These are phyloP conservation scores for Percina caprodes DNA, from an alignment of 2,113 vertebrate genomes.

Conservation along the genomic window DNA sequence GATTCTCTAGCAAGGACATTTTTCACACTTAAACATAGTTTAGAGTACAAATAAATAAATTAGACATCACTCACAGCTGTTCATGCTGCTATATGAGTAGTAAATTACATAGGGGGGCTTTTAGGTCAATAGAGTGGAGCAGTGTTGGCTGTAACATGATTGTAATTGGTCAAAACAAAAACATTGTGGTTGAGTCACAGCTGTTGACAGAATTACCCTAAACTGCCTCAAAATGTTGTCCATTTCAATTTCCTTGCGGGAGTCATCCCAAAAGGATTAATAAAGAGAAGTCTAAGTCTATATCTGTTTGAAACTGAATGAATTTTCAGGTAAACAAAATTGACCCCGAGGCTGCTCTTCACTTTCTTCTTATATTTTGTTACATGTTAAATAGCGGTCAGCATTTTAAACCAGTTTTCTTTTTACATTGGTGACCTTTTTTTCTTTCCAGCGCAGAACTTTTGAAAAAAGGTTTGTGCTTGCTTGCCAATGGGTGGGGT, in stretches of 20 bases:
- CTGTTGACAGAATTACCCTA: not conserved
- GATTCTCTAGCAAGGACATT: not conserved
- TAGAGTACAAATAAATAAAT: not conserved
- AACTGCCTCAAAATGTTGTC: slow-evolving; percentile 1
- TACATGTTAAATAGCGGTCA: slow-evolving; percentile 10
- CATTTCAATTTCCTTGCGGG: no score
- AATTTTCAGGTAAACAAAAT: not conserved
- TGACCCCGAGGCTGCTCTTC: not conserved
- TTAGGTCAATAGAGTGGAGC: not conserved
- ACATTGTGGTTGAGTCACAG: not conserved
- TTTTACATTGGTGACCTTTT: slow-evolving; percentile 40
- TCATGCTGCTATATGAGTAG: not conserved
- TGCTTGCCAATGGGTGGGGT: slow-evolving; percentile 62
- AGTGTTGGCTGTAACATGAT: not conserved
- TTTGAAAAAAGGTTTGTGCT: slow-evolving; percentile 45
- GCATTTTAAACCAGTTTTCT: slow-evolving; percentile 23
- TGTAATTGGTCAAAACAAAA: slow-evolving; percentile 1
- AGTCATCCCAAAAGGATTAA: no score
- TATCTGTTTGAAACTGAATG: not conserved
- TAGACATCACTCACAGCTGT: not conserved
- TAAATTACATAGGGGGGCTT: not conserved
- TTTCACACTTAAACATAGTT: not conserved
- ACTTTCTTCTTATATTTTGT: not conserved
- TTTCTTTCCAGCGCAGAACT: slow-evolving; percentile 27
- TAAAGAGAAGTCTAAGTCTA: no score